Percentiles rank a stretch among this genome's conserved stretches.
Evolutionary conservation across 2,888 invertebrate genomes (phyloP).

Genomic region (Pinctada fucata): DNA sequence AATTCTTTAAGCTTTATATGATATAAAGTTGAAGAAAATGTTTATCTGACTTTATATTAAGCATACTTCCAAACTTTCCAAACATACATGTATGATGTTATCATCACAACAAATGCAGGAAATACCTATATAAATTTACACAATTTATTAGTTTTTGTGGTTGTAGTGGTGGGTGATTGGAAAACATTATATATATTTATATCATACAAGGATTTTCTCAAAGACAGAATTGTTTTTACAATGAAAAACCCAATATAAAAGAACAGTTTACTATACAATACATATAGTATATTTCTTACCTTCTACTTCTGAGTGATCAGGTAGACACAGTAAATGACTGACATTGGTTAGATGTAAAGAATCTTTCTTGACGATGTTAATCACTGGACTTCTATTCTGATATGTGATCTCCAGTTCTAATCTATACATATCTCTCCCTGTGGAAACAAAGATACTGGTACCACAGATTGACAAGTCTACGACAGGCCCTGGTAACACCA

Average conservation of each 20-base stretch:
- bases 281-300: background rate
- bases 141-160: too few species aligned
- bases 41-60: too few species aligned
- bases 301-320: background rate
- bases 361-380: background rate
- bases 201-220: too few species aligned
- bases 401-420: background rate
- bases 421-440: background rate
- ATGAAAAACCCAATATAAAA: background rate
- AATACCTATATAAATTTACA: too few species aligned
- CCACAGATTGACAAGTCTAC: background rate
- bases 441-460: background rate
- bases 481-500: background rate
- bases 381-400: background rate
- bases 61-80: too few species aligned
- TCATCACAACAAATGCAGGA: too few species aligned
- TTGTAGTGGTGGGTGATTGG: too few species aligned
- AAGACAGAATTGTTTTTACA: too few species aligned
- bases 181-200: too few species aligned
- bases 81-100: too few species aligned
- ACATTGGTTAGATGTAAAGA: background rate
- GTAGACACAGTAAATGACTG: background rate
- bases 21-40: too few species aligned
- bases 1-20: too few species aligned
- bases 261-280: background rate